Evolutionary conservation across 2,888 invertebrate species (phyloP).

Genomic region (Synanthedon tipuliformis): DNA sequence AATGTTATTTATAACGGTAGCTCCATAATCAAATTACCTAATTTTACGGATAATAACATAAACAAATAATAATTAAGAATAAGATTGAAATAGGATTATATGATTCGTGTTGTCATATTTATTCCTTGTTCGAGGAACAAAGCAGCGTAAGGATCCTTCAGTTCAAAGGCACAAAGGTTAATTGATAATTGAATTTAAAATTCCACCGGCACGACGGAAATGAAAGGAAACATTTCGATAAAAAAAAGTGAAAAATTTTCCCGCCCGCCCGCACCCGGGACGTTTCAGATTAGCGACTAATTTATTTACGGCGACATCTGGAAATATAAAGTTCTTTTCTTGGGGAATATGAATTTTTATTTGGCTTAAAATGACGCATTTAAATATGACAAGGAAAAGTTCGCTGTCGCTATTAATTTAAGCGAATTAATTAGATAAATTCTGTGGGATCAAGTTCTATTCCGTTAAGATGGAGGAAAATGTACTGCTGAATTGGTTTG

Average conservation of each 20-base stretch:
- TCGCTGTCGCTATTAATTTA: constrained; percentile 29
- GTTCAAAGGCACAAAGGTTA: constrained; percentile 1
- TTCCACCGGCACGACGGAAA: background rate
- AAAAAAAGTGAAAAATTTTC: constrained; percentile 4
- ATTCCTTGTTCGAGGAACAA: background rate
- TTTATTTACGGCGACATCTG: constrained; percentile 5
- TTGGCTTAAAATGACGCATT: constrained; percentile 4
- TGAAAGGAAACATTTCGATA: background rate
- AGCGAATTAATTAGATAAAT: constrained; percentile 25
- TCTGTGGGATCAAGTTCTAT: background rate
- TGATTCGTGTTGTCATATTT: too few relatives aligned
- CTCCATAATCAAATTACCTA: too few relatives aligned
- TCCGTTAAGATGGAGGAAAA: background rate
- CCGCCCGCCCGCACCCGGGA: background rate
- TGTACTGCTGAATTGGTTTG: background rate
- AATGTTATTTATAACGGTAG: too few relatives aligned
- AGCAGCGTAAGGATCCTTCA: background rate
- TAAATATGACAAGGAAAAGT: constrained; percentile 14
- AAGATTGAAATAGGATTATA: too few relatives aligned
- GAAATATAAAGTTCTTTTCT: constrained; percentile 1
- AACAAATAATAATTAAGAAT: too few relatives aligned
- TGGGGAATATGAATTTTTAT: constrained; percentile 3
- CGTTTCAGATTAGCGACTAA: constrained; percentile 2
- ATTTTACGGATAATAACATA: too few relatives aligned
- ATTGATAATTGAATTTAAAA: constrained; percentile 5